Conservation (phyloP, 2,113 vertebrate species). For the Plotosus lineatus region DNA sequence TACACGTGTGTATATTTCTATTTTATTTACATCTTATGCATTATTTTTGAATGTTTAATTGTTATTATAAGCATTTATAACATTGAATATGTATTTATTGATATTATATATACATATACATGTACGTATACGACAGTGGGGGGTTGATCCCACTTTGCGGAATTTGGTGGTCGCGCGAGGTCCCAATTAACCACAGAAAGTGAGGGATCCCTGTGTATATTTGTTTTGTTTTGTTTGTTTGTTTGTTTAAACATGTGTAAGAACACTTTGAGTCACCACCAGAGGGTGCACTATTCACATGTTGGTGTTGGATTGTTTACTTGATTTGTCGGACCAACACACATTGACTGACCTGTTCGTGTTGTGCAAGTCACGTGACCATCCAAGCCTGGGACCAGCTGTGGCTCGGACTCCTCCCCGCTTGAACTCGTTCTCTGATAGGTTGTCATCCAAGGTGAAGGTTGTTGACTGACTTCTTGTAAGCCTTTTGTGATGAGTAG, state of each 20-base stretch:
- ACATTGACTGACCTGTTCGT: constrained; percentile 77
- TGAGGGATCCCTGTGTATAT: too few relatives aligned
- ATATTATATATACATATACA: too few relatives aligned
- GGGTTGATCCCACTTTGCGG: too few relatives aligned
- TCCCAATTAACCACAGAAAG: too few relatives aligned
- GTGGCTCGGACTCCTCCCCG: constrained; percentile 93
- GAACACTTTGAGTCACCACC: background rate
- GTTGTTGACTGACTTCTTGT: constrained; percentile 95
- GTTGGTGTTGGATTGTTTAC: background rate
- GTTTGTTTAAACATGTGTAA: background rate
- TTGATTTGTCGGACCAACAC: constrained; percentile 36
- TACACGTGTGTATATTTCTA: too few relatives aligned
- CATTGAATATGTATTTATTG: too few relatives aligned
- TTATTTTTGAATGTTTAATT: too few relatives aligned
- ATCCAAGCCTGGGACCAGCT: constrained; percentile 89
- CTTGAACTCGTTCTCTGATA: constrained; percentile 87
- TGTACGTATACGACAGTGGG: too few relatives aligned
- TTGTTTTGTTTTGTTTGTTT: too few relatives aligned
- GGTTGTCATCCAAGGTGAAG: constrained; percentile 90
- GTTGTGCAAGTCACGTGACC: constrained; percentile 92
- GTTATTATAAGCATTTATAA: too few relatives aligned
- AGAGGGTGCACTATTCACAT: background rate
- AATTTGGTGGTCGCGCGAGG: too few relatives aligned
- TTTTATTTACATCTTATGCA: too few relatives aligned
- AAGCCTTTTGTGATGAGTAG: constrained; percentile 70